Evolutionary conservation across 2,888 invertebrate species (phyloP), one percentile per base, ranked within the genome.

Genomic region (Ditula angustiorana): DNA sequence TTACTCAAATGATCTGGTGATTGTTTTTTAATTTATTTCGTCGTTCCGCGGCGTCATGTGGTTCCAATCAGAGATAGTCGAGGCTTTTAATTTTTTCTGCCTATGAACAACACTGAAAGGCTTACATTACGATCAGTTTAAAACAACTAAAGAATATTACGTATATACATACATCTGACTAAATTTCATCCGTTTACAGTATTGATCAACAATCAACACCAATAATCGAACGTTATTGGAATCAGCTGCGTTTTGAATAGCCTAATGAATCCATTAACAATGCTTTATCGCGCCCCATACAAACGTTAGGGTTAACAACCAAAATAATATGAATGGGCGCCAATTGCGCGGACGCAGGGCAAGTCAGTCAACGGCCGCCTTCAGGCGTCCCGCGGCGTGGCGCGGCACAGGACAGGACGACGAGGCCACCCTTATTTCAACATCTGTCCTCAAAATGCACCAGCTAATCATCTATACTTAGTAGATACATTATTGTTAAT

Each of bases 21-120:
- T 92, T 90, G 91, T 92, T 92, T 92, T 91, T 92, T 90, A 91
- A 90, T 91, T 91, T 91, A 88, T 91, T 89, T 83, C 83, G 82
- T 85, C 83, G 83, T 81, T 87, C 83, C 74, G 73, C 83, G 81
- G 79, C 83, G 90, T 90, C 92, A 92, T 92, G 84, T 92, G 92
- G 87, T 90, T 92, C 86, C 90, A 92, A 92, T 92, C 92, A 90
- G 82, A 74, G 82, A 69, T 71, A 72, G 81, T 75, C 78, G 77
- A 84, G 75, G 83, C 84, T 85, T 88, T 88, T 85, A 83, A 81
- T 78, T 81, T 86, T 88, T 89, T 88, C 85, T 53, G 21, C 8
- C 13, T 8, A 35, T 35, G 13, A 35, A 16, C 49, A 49, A 53
- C n/a, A 11, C 19, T 33, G 35, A 23, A 35, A 53, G 35, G 13